Evolutionary conservation across 2,797 vertebrate genomes (phyloP).

Genomic region (Podarcis lilfordi): DNA sequence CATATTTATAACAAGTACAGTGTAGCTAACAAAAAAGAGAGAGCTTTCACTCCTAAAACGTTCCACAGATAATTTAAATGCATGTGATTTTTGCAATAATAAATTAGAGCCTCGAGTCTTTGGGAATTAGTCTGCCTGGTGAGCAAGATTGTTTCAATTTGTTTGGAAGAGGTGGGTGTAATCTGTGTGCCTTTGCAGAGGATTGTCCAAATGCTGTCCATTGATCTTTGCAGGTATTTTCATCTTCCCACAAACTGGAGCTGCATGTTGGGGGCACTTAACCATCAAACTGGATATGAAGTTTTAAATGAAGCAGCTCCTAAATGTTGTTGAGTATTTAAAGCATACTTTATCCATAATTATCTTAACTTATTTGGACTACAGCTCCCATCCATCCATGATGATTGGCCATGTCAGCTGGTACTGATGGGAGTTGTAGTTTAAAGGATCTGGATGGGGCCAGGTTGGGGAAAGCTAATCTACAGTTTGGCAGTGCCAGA

Average conservation of each 20-base stretch:
- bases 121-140: slow-evolving; percentile 21
- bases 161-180: neutral
- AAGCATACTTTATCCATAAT: neutral
- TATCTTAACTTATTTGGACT: neutral
- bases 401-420: no score
- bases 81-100: slow-evolving; percentile 35
- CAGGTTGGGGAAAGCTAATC: neutral
- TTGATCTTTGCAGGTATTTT: neutral
- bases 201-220: neutral
- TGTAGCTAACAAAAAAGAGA: slow-evolving; percentile 44
- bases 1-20: slow-evolving; percentile 57
- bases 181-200: neutral
- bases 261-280: neutral
- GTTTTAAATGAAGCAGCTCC: neutral
- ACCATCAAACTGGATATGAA: neutral
- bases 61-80: slow-evolving; percentile 42
- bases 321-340: neutral
- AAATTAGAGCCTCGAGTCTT: slow-evolving; percentile 46
- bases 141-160: slow-evolving; percentile 13
- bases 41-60: slow-evolving; percentile 44
- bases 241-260: neutral
- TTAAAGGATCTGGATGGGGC: no score
- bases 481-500: neutral
- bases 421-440: no score
- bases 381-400: no score